Percentiles rank a stretch among this genome's conserved stretches.
Evolutionary conservation across 2,797 vertebrate species (phyloP).

Genomic region (Crenichthys baileyi): DNA sequence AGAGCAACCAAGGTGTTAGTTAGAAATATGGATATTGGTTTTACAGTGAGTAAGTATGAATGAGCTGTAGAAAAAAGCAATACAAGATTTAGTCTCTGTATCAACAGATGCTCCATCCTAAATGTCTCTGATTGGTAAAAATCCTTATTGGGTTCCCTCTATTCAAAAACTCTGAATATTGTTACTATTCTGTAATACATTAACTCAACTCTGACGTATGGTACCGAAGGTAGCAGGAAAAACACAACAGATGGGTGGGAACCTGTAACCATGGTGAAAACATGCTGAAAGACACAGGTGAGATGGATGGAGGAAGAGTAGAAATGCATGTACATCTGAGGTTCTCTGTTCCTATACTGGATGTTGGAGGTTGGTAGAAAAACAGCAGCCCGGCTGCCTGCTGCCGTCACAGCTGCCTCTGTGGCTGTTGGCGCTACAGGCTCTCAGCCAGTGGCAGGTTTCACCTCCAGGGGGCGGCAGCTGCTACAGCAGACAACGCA

Average conservation of each 20-base stretch:
- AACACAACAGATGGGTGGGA: slow-evolving; percentile 18
- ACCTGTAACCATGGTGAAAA: slow-evolving; percentile 18
- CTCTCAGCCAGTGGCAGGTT: slow-evolving; percentile 52
- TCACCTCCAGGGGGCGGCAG: slow-evolving; percentile 43
- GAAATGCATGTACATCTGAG: slow-evolving; percentile 35
- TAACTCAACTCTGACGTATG: neutral
- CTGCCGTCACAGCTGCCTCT: neutral
- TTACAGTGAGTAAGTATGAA: neutral
- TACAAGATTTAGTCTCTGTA: neutral
- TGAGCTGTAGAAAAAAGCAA: neutral
- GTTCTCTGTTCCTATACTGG: slow-evolving; percentile 37
- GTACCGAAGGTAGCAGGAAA: neutral
- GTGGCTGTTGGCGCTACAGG: slow-evolving; percentile 54
- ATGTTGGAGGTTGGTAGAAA: slow-evolving; percentile 53
- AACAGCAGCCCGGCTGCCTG: slow-evolving; percentile 57
- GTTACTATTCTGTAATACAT: neutral
- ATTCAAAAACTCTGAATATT: neutral
- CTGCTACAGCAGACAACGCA: slow-evolving; percentile 35
- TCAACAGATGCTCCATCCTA: neutral
- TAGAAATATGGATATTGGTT: neutral
- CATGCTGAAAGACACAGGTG: slow-evolving; percentile 44
- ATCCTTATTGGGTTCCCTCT: neutral
- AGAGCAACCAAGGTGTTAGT: neutral
- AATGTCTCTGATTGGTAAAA: neutral
- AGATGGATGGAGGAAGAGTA: slow-evolving; percentile 7